Evolutionary conservation across 2,888 invertebrate species (phyloP).

Genomic region (Agrenia bidenticulata): DNA sequence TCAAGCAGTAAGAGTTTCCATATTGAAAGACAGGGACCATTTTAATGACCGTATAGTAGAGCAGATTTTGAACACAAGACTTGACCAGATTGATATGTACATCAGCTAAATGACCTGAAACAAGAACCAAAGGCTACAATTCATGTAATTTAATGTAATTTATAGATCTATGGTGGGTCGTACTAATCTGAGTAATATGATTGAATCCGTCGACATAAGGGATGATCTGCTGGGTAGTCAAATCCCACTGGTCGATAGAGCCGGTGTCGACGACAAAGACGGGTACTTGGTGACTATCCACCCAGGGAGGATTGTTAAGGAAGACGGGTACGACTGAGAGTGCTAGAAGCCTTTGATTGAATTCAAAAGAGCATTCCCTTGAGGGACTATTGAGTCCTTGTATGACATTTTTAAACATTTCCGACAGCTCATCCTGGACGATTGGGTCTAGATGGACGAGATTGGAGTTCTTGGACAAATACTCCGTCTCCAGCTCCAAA

Average conservation of each 20-base stretch:
- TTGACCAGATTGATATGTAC: constrained; percentile 92
- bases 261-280: constrained; percentile 71
- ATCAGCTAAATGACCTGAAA: constrained; percentile 68
- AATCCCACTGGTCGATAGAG: constrained; percentile 77
- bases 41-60: constrained; percentile 72
- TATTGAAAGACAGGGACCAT: constrained; percentile 80
- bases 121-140: no score
- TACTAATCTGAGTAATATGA: constrained; percentile 77
- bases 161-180: constrained; percentile 6
- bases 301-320: constrained; percentile 71
- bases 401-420: constrained; percentile 63
- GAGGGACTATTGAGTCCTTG: constrained; percentile 45
- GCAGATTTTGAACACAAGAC: constrained; percentile 87
- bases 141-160: not conserved
- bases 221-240: constrained; percentile 86
- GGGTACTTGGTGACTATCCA: constrained; percentile 88
- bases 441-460: constrained; percentile 56
- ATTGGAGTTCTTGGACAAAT: constrained; percentile 66
- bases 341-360: constrained; percentile 81
- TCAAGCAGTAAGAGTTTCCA: constrained; percentile 80
- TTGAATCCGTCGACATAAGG: constrained; percentile 90
- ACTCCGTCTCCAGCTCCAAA: constrained; percentile 80
- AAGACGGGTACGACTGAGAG: constrained; percentile 81
- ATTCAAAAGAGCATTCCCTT: constrained; percentile 60
- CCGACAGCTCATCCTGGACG: constrained; percentile 60